Percentiles rank a stretch among this genome's conserved stretches.
Conservation (phyloP, 2,797 vertebrate species). For the Microcaecilia unicolor region DNA sequence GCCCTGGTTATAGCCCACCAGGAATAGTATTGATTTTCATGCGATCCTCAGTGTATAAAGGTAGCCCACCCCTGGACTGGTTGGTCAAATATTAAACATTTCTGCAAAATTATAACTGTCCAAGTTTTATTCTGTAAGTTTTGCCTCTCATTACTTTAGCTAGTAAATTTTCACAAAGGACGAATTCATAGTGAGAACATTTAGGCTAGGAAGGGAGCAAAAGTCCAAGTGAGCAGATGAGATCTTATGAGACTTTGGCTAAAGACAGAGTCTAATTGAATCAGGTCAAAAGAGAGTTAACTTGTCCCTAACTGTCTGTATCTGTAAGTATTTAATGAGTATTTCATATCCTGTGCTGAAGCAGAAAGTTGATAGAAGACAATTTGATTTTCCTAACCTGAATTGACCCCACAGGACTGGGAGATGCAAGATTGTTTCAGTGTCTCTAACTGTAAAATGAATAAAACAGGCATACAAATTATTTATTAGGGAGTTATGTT, state of each 20-base stretch:
- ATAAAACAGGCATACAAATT: neutral
- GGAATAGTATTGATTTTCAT: no score
- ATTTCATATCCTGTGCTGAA: slow-evolving; percentile 4
- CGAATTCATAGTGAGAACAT: no score
- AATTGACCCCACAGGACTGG: neutral
- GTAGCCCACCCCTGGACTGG: no score
- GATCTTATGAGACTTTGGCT: slow-evolving; percentile 9
- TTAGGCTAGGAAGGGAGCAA: neutral
- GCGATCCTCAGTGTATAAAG: no score
- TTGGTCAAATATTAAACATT: no score
- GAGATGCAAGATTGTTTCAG: neutral
- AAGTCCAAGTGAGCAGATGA: slow-evolving; percentile 3
- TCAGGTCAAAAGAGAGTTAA: slow-evolving; percentile 4
- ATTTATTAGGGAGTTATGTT: neutral
- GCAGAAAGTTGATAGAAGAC: slow-evolving; percentile 1
- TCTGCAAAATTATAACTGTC: no score
- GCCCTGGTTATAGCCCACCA: no score
- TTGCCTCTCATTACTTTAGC: no score
- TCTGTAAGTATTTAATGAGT: slow-evolving; percentile 12
- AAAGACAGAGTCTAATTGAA: slow-evolving; percentile 7
- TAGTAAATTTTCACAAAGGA: no score
- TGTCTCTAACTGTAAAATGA: neutral
- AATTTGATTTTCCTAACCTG: slow-evolving; percentile 7
- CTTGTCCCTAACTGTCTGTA: slow-evolving; percentile 3
- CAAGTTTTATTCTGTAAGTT: no score